These are phyloP conservation scores for Hippoglossus stenolepis DNA, from an alignment of 2,113 vertebrate species.

Conservation along the genomic window DNA sequence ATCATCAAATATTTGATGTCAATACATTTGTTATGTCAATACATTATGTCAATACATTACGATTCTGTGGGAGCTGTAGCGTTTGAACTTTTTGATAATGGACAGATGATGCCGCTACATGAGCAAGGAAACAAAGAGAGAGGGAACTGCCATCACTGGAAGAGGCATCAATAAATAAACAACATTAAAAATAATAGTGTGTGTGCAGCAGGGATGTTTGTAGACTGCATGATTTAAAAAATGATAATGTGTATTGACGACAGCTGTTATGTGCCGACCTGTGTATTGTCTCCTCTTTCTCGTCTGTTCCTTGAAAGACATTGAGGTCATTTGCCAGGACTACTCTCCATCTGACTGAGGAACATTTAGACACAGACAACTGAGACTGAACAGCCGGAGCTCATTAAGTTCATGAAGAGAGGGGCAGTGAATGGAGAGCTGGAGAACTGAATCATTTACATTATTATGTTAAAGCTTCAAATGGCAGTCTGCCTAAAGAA, in stretches of 20 bases:
- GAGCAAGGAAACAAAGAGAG: background rate
- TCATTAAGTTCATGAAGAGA: slow-evolving; percentile 31
- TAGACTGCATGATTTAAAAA: background rate
- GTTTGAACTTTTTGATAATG: too few relatives aligned
- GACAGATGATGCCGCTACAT: background rate
- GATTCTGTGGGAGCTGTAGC: too few relatives aligned
- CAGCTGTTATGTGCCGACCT: background rate
- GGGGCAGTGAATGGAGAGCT: slow-evolving; percentile 8
- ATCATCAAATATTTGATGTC: slow-evolving; percentile 11
- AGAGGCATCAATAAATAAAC: slow-evolving; percentile 19
- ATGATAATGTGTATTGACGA: background rate
- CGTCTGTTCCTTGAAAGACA: slow-evolving; percentile 2
- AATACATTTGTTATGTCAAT: background rate
- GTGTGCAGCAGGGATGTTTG: background rate
- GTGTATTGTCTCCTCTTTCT: background rate
- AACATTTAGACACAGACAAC: slow-evolving; percentile 14
- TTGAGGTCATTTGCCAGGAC: slow-evolving; percentile 8
- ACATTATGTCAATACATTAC: too few relatives aligned
- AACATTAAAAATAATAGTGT: background rate
- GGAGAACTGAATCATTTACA: slow-evolving; percentile 46
- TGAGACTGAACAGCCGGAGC: slow-evolving; percentile 12
- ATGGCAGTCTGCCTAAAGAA: slow-evolving; percentile 40
- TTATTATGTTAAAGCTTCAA: slow-evolving; percentile 59
- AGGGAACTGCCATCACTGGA: slow-evolving; percentile 11
- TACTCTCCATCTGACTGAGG: background rate